These are phyloP conservation scores for Amphipyra tragopoginis DNA, from an alignment of 2,888 invertebrate species.

Conservation along the genomic window DNA sequence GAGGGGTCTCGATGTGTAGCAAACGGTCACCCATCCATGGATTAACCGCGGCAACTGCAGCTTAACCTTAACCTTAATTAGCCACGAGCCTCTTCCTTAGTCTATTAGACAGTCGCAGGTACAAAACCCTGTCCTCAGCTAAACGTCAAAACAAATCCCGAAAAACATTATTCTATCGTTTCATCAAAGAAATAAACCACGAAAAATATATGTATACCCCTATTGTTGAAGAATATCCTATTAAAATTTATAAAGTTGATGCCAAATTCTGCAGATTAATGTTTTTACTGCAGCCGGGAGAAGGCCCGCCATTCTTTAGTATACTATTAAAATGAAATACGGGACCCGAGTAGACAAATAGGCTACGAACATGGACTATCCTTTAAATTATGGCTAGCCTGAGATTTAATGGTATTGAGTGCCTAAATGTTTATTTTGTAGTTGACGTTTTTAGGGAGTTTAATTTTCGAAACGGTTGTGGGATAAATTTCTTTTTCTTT, in stretches of 20 bases:
- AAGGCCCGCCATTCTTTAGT: slow-evolving; percentile 31
- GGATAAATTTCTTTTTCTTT: too few relatives aligned
- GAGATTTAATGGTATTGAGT: slow-evolving; percentile 18
- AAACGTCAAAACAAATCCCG: slow-evolving; percentile 4
- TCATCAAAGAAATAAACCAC: slow-evolving; percentile 34
- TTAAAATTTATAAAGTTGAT: slow-evolving; percentile 58
- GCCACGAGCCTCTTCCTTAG: too few relatives aligned
- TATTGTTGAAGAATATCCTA: slow-evolving; percentile 46
- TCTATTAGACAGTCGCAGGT: too few relatives aligned
- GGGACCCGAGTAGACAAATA: slow-evolving; percentile 35
- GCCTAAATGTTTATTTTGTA: slow-evolving; percentile 11
- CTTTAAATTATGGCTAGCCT: slow-evolving; percentile 27
- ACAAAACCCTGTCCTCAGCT: not conserved
- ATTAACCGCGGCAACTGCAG: not conserved
- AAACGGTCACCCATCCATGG: too few relatives aligned
- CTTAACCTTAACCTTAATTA: not conserved
- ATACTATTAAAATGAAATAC: slow-evolving; percentile 57
- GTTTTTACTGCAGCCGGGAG: slow-evolving; percentile 37
- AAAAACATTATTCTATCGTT: slow-evolving; percentile 1
- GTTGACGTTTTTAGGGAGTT: slow-evolving; percentile 5
- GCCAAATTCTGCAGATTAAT: slow-evolving; percentile 55
- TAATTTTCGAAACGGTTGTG: not conserved
- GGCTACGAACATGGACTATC: slow-evolving; percentile 31
- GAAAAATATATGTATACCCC: slow-evolving; percentile 3
- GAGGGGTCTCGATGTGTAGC: too few relatives aligned